Conservation (phyloP, 2,888 invertebrate genomes). For the Pheosia tremula region DNA sequence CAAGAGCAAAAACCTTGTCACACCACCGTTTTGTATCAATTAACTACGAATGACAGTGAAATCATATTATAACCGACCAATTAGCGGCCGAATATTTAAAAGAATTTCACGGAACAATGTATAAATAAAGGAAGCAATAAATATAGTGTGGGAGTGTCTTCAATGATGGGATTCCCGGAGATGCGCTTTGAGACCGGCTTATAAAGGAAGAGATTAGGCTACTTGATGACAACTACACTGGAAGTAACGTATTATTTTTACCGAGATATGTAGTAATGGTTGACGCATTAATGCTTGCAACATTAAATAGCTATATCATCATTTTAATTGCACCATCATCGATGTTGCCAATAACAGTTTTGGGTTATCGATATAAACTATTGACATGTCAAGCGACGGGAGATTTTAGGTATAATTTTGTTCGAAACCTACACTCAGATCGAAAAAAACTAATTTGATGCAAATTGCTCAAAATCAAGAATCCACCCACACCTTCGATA, state of each 20-base stretch:
- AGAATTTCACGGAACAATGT: slow-evolving; percentile 58
- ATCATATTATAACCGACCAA: slow-evolving; percentile 29
- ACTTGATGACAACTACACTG: slow-evolving; percentile 57
- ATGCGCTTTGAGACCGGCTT: slow-evolving; percentile 58
- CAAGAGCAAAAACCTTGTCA: slow-evolving; percentile 28
- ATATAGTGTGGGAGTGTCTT: slow-evolving; percentile 69
- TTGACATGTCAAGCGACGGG: slow-evolving; percentile 8
- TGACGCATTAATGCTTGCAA: too few species aligned
- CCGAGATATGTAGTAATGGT: background rate
- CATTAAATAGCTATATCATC: background rate
- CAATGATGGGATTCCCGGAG: slow-evolving; percentile 69
- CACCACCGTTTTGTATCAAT: slow-evolving; percentile 31
- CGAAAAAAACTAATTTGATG: slow-evolving; percentile 33
- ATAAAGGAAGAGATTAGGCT: slow-evolving; percentile 57
- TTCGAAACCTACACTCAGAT: slow-evolving; percentile 19
- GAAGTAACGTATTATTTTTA: slow-evolving; percentile 31
- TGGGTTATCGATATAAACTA: slow-evolving; percentile 15
- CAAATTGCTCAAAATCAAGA: slow-evolving; percentile 54
- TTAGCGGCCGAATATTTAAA: slow-evolving; percentile 25
- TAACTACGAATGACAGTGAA: slow-evolving; percentile 22
- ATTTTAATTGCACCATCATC: background rate
- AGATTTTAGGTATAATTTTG: slow-evolving; percentile 17
- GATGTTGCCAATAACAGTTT: slow-evolving; percentile 11
- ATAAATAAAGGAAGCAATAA: slow-evolving; percentile 73
- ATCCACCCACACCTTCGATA: slow-evolving; percentile 45